These are phyloP conservation scores for Antedon mediterranea DNA, from an alignment of 53 echinoderm and acorn worm genomes.

Conservation along the genomic window DNA sequence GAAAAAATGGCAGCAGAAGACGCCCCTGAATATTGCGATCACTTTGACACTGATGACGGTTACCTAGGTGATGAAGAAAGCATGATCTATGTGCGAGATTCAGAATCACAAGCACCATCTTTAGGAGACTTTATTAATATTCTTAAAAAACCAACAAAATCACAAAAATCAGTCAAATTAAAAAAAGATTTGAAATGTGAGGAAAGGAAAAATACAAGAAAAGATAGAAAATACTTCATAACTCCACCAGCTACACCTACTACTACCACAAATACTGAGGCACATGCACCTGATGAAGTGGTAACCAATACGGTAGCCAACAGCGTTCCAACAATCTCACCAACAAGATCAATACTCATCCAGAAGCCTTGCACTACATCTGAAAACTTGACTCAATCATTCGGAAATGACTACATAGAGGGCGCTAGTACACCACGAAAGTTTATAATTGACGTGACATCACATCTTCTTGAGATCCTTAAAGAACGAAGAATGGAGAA, in stretches of 20 bases:
- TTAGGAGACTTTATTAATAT: not conserved
- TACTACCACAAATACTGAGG: not conserved
- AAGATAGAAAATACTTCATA: not conserved
- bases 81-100: not conserved
- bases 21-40: not conserved
- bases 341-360: not conserved
- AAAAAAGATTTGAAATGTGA: not conserved
- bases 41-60: not conserved
- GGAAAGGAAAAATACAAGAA: not conserved
- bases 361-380: not conserved
- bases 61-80: not conserved
- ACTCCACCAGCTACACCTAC: not conserved
- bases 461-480: not conserved
- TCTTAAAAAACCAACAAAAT: not conserved
- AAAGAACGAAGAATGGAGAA: not conserved
- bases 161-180: not conserved
- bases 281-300: not conserved
- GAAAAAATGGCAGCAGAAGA: not conserved
- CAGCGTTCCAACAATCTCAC: not conserved
- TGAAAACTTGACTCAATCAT: conserved; percentile 8
- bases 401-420: conserved; percentile 25
- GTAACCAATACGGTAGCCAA: not conserved
- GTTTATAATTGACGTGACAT: conserved; percentile 30
- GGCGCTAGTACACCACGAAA: conserved; percentile 23
- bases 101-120: not conserved